phyloP scores from a whole-genome alignment of 1,140 invertebrate species.

The Ruditapes philippinarum region DNA sequence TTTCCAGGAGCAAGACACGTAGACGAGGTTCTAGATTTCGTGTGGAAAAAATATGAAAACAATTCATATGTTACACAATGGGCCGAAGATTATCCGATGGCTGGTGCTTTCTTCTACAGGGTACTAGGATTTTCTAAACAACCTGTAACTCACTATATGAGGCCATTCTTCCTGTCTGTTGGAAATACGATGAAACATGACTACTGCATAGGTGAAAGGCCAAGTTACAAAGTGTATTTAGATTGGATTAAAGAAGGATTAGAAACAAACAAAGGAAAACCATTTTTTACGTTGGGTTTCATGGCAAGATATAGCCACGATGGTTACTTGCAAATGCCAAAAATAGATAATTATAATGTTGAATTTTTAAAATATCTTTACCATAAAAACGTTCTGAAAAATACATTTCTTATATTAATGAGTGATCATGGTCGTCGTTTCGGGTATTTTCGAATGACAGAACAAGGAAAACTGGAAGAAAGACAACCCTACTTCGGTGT shows the following conservation, averaged over 20 bases:
- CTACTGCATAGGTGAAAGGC: constrained; percentile 93
- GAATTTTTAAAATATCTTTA: constrained; percentile 91
- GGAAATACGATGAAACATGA: no score
- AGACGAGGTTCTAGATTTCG: constrained; percentile 82
- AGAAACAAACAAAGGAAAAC: background rate
- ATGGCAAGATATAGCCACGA: constrained; percentile 94
- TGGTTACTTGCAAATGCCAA: constrained; percentile 91
- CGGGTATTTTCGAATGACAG: constrained; percentile 92
- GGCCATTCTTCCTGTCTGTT: constrained; percentile 91
- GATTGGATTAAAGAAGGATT: constrained; percentile 90
- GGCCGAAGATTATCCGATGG: constrained; percentile 94
- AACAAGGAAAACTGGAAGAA: constrained; percentile 95
- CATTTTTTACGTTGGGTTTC: constrained; percentile 92
- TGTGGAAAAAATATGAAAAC: constrained; percentile 81
- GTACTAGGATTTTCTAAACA: constrained; percentile 94
- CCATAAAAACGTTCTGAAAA: constrained; percentile 87
- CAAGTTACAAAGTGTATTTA: constrained; percentile 91
- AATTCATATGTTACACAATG: constrained; percentile 92
- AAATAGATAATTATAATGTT: constrained; percentile 90
- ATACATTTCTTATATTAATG: constrained; percentile 92
- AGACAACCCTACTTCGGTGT: constrained; percentile 94
- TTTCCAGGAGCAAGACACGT: constrained; percentile 91
- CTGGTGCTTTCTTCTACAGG: constrained; percentile 96
- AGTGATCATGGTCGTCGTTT: constrained; percentile 98
- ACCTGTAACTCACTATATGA: constrained; percentile 97